Evolutionary conservation across 2,888 invertebrate species (phyloP), one percentile per base, ranked within the genome.

Genomic region (Aelia acuminata): DNA sequence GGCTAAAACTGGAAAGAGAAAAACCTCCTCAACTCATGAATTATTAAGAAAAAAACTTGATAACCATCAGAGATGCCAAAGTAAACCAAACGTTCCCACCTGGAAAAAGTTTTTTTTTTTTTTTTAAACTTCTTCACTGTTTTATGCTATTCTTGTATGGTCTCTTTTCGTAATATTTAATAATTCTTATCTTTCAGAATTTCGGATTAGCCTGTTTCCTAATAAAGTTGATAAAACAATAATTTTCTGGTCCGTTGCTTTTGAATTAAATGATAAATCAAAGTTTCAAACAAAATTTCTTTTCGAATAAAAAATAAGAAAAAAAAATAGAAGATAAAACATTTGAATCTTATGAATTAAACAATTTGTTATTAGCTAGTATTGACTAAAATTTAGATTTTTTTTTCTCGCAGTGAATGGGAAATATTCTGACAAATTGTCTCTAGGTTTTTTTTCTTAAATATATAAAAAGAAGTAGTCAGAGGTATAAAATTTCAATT

Each of bases 21-120:
- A 70, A 70, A 70, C 35, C 63, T 26, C 18, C 18, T 35, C 63
- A 70, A 35, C 63, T 70, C 63, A 70, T 70, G 63, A 70, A 70
- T 70, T 70, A 70, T 70, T 70, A 70, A 70, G 18, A 35, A 35
- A 35, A n/a, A 70, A 70, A 70, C 63, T 70, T 70, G 63, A 70
- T 70, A 70, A 70, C 63, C 35, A 20, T 70, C 63, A 31, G 63
- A 70, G 35, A 70, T 35, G 31, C 31, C 35, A 35, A 70, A 70
- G 63, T 70, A 35, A 70, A 70, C 31, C 63, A 70, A 70, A 70
- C 63, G 63, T 70, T 70, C 35, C 26, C 63, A 70, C 63, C 63
- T 70, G 31, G 35, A 70, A 70, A 70, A 35, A 35, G 31, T 70
- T 70, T n/a, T n/a, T n/a, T n/a, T n/a, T n/a, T n/a, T n/a, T n/a